Base-by-base conservation (phyloP, 2,888 invertebrate species). In the Mantis religiosa region DNA sequence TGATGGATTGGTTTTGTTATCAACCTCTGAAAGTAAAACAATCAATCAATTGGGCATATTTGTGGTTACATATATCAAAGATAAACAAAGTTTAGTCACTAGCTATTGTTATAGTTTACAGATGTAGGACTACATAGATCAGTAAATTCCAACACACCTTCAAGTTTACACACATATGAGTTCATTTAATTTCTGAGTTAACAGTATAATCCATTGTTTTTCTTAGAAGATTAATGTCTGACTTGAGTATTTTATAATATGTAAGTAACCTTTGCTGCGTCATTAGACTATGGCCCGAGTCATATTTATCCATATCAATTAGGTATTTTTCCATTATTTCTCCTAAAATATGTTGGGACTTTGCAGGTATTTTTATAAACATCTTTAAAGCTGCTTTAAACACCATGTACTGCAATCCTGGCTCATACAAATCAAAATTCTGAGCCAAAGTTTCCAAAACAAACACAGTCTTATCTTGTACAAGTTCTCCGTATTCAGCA, bases 321-420 rank as follows among this genome's bases (percentile, higher is more conserved):
- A 90, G 82, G 84, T 89, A 89, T 34, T 90, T 90, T 85, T 90
- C 90, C 28, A 90, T 85, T 34, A 90, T 88, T 41, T 89, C 87
- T 81, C 90, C 90, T n/a, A 90, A 88, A 47, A 89, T 89, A 54
- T 90, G 89, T 84, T 90, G 90, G 83, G 88, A 90, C 84, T 88
- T 89, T 84, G 90, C 89, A 84, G 90, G 90, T 54, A 88, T 88
- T 81, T 90, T 84, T 28, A 90, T 47, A 89, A 90, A 90, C 89
- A 90, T 81, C 87, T 89, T 90, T 27, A 90, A 34, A 82, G 87
- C 82, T 83, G 90, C 90, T 71, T 88, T 90, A 30, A 90, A 82
- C 27, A 90, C 87, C n/a, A 90, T 88, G 47, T 87, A 83, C 34
- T 89, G 82, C 12, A 89, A 82, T 12, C 85, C 83, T 27, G 89